Evolutionary conservation across 2,797 vertebrate genomes (phyloP).

Genomic region (Buphagus erythrorhynchus): DNA sequence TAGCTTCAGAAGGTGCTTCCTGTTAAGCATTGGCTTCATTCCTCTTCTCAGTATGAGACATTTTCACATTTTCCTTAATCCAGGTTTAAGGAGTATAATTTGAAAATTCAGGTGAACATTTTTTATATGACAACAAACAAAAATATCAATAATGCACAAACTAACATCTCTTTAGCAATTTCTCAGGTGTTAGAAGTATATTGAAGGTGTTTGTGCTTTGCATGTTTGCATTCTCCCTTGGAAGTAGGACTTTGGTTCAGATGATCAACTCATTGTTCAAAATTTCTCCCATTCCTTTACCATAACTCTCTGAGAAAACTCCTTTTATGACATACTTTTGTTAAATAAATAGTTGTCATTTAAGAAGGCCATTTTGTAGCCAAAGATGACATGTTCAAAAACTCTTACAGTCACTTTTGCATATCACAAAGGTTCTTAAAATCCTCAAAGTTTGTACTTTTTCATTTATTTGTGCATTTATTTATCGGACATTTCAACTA

Average conservation of each 20-base stretch:
- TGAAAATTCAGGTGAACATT: neutral
- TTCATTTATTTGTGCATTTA: neutral
- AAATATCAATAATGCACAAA: neutral
- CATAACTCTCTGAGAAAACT: neutral
- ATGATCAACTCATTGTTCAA: neutral
- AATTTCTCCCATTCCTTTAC: neutral
- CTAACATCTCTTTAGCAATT: neutral
- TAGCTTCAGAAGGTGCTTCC: neutral
- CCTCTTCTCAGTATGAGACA: neutral
- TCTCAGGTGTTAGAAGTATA: neutral
- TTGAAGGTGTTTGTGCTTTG: neutral
- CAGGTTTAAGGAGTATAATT: neutral
- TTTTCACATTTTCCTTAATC: neutral
- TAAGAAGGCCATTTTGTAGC: neutral
- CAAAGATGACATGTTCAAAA: neutral
- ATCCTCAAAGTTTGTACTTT: neutral
- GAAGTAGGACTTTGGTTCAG: neutral
- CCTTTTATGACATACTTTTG: neutral
- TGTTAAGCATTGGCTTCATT: neutral
- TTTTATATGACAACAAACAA: neutral
- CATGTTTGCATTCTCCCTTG: neutral
- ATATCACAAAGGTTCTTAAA: neutral
- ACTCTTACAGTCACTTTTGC: neutral
- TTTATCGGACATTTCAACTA: neutral
- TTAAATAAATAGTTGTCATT: neutral